Conservation (phyloP, 1,140 invertebrate genomes). For the Euglossa dilemma region DNA sequence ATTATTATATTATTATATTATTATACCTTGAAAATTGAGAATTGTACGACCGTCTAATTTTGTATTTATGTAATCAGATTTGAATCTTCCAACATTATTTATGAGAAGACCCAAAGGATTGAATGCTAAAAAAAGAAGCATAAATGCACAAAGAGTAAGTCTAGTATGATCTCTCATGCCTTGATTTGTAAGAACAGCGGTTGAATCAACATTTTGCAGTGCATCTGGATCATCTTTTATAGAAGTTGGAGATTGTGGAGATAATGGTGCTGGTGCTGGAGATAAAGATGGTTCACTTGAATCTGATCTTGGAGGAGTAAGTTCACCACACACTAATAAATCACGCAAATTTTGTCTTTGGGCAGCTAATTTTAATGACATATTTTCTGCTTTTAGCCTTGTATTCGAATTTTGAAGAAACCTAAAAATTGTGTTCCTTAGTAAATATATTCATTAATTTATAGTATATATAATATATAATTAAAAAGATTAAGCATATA, state of each 20-base stretch:
- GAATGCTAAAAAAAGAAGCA: slow-evolving; percentile 93
- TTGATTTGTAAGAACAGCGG: slow-evolving; percentile 53
- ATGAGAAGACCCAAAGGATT: slow-evolving; percentile 92
- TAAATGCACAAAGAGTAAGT: slow-evolving; percentile 93
- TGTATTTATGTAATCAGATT: slow-evolving; percentile 72
- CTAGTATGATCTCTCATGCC: slow-evolving; percentile 94
- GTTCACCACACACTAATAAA: slow-evolving; percentile 81
- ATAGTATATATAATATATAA: not conserved
- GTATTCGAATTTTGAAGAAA: slow-evolving; percentile 94
- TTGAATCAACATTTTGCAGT: slow-evolving; percentile 65
- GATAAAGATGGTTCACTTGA: slow-evolving; percentile 85
- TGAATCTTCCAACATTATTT: slow-evolving; percentile 81
- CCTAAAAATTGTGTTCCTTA: slow-evolving; percentile 71
- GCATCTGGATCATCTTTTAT: slow-evolving; percentile 86
- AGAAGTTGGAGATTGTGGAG: slow-evolving; percentile 79
- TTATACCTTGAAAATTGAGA: slow-evolving; percentile 80
- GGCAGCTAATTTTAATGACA: slow-evolving; percentile 87
- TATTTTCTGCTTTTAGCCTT: slow-evolving; percentile 94
- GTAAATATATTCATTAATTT: not conserved
- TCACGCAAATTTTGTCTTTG: slow-evolving; percentile 85
- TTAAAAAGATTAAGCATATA: slow-evolving; percentile 12
- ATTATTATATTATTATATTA: not conserved
- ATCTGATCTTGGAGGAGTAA: slow-evolving; percentile 86
- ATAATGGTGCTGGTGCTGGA: slow-evolving; percentile 86
- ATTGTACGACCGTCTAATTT: slow-evolving; percentile 83